Evolutionary conservation across 2,113 vertebrate genomes (phyloP).

Genomic region (Spilogale gracilis): DNA sequence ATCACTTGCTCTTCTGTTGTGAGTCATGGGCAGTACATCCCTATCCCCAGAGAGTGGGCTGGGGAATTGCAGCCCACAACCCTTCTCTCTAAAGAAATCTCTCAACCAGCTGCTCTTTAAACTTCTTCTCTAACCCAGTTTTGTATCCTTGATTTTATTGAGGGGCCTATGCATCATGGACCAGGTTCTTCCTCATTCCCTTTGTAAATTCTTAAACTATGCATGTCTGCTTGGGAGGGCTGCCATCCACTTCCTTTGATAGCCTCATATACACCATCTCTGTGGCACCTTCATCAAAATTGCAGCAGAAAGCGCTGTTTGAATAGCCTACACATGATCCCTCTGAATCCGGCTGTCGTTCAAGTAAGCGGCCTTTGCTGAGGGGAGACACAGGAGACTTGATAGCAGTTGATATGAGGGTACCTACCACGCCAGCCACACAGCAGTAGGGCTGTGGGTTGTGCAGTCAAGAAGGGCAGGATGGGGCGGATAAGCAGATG

Average conservation of each 20-base stretch:
- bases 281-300: not conserved
- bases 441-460: not conserved
- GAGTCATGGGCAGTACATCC: not conserved
- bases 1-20: not conserved
- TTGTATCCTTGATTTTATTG: conserved; percentile 9
- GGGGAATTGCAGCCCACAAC: not conserved
- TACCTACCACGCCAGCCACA: not conserved
- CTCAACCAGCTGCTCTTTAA: not conserved
- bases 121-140: not conserved
- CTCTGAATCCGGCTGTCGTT: not conserved
- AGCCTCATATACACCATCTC: not conserved
- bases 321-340: not conserved
- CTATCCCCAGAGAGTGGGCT: not conserved
- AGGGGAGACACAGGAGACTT: not conserved
- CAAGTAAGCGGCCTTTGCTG: not conserved
- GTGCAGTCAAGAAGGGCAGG: too few relatives aligned
- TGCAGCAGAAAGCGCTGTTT: not conserved
- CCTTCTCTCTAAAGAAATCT: not conserved
- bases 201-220: not conserved
- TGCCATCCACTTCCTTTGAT: not conserved
- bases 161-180: not conserved
- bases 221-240: not conserved
- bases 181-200: not conserved
- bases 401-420: not conserved
- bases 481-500: not conserved